Percentiles rank a stretch among this genome's conserved stretches.
These are phyloP conservation scores for Temnothorax unifasciatus DNA, from an alignment of 2,888 invertebrate species.

Conservation along the genomic window DNA sequence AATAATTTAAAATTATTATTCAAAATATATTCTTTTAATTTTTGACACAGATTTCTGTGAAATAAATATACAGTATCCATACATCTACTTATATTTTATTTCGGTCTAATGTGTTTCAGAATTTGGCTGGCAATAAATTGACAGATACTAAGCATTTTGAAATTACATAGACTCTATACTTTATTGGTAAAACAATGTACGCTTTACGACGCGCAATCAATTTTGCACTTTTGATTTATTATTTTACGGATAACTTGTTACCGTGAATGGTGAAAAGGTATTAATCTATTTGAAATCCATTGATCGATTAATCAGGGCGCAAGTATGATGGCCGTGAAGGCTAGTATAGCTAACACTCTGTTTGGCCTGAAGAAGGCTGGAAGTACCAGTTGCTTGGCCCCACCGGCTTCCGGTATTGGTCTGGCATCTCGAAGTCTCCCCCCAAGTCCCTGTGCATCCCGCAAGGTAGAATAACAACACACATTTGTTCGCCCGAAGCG, in stretches of 20 bases:
- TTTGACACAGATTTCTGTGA: not conserved
- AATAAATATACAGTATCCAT: not conserved
- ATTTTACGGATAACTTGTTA: slow-evolving; percentile 39
- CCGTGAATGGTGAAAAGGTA: slow-evolving; percentile 43
- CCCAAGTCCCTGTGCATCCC: slow-evolving; percentile 86
- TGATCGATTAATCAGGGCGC: slow-evolving; percentile 84
- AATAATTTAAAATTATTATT: not conserved
- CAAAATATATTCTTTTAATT: not conserved
- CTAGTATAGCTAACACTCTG: slow-evolving; percentile 86
- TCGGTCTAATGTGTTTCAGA: not conserved
- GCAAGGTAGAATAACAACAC: slow-evolving; percentile 86
- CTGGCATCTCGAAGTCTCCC: slow-evolving; percentile 86
- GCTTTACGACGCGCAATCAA: not conserved
- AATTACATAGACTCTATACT: slow-evolving; percentile 3
- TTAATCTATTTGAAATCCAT: slow-evolving; percentile 75
- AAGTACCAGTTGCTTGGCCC: slow-evolving; percentile 90
- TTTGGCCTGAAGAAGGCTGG: slow-evolving; percentile 90
- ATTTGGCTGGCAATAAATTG: not conserved
- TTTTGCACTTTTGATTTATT: slow-evolving; percentile 45
- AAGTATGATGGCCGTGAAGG: slow-evolving; percentile 85
- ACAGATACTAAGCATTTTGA: not conserved
- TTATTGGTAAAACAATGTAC: not conserved
- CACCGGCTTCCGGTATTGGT: slow-evolving; percentile 87
- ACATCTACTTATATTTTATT: not conserved
- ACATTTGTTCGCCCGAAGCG: slow-evolving; percentile 63